phyloP scores from a whole-genome alignment of 2,888 invertebrate genomes.

The Phytoseiulus persimilis region DNA sequence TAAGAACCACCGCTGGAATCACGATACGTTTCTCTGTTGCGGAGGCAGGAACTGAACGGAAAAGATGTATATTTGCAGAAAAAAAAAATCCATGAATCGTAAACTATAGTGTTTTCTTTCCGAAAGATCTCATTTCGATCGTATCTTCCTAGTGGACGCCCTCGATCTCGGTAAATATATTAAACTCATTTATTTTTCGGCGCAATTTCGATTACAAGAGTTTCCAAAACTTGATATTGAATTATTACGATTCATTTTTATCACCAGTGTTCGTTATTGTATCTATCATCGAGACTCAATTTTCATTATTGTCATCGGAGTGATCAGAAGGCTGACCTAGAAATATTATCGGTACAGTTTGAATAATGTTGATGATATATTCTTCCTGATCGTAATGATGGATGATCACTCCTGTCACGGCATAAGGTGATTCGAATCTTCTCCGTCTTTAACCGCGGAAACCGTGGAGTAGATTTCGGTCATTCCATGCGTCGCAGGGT shows the following conservation, averaged over 20 bases:
- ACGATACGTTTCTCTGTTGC: neutral
- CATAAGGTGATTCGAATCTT: no score
- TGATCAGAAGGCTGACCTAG: neutral
- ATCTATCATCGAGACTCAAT: neutral
- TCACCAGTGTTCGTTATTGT: neutral
- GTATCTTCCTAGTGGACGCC: neutral
- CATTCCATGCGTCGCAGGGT: neutral
- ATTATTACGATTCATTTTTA: neutral
- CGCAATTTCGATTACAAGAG: neutral
- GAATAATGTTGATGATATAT: no score
- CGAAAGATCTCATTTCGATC: neutral
- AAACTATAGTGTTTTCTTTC: neutral
- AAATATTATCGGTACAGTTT: no score
- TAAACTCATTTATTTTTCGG: neutral
- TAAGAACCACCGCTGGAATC: neutral
- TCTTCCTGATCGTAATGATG: no score
- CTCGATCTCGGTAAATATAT: neutral
- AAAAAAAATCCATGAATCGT: neutral
- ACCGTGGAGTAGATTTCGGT: neutral
- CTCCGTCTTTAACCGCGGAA: neutral
- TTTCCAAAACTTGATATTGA: neutral
- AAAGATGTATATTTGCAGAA: neutral
- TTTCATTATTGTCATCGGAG: neutral
- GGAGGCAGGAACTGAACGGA: neutral
- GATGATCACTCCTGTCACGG: no score